phyloP scores from a whole-genome alignment of 2,888 invertebrate genomes.

The Tanypteryx hageni region DNA sequence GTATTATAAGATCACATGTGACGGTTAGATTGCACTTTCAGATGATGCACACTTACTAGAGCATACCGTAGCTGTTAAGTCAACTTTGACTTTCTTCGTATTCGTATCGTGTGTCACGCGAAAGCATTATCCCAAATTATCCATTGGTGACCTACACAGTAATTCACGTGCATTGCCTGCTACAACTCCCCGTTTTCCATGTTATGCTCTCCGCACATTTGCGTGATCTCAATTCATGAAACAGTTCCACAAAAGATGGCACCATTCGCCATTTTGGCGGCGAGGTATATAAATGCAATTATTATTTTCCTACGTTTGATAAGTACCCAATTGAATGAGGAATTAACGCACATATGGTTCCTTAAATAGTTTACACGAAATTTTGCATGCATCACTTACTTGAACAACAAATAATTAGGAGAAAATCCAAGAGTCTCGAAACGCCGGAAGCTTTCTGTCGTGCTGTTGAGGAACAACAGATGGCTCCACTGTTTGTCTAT shows the following conservation, averaged over 20 bases:
- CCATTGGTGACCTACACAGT: background rate
- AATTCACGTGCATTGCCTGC: slow-evolving; percentile 25
- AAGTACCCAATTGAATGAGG: background rate
- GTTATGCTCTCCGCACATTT: slow-evolving; percentile 54
- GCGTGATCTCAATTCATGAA: slow-evolving; percentile 65
- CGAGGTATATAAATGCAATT: slow-evolving; percentile 40
- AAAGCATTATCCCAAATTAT: slow-evolving; percentile 23
- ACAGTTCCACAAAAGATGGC: slow-evolving; percentile 67
- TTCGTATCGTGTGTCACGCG: slow-evolving; percentile 38
- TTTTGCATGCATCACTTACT: slow-evolving; percentile 56
- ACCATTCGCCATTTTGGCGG: slow-evolving; percentile 67
- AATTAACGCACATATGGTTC: background rate
- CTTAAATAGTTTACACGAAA: background rate
- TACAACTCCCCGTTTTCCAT: slow-evolving; percentile 41
- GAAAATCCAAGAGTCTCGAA: slow-evolving; percentile 37
- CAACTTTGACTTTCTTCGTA: slow-evolving; percentile 45
- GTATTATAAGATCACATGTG: slow-evolving; percentile 2
- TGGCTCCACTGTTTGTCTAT: slow-evolving; percentile 65
- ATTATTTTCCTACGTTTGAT: background rate
- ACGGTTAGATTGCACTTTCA: slow-evolving; percentile 33
- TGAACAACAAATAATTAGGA: slow-evolving; percentile 53
- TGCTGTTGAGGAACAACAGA: slow-evolving; percentile 61
- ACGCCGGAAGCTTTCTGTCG: slow-evolving; percentile 61
- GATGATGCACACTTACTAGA: slow-evolving; percentile 38
- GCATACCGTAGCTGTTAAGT: slow-evolving; percentile 24